phyloP scores from a whole-genome alignment of 2,113 vertebrate genomes.

The Syngnathus typhle region DNA sequence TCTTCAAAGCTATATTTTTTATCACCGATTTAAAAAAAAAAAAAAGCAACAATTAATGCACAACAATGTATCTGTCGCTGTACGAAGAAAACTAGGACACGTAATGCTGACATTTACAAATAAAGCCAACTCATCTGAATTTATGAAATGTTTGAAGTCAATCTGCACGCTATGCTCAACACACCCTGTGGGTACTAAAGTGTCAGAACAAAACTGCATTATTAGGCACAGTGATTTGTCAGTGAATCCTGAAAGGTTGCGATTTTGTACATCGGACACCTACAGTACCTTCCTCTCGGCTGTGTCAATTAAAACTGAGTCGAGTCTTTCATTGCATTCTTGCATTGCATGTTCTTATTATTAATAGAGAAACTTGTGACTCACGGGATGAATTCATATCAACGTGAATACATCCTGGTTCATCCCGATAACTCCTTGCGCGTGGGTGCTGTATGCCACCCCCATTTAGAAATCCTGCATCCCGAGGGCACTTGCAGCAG shows the following conservation, averaged over 20 bases:
- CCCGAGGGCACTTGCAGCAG: slow-evolving; percentile 3
- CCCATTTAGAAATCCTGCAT: neutral
- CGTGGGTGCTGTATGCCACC: neutral
- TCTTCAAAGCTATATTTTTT: neutral
- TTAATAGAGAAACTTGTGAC: neutral
- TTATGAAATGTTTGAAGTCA: neutral
- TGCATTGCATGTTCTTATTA: neutral
- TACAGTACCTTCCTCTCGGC: neutral
- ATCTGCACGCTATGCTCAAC: neutral
- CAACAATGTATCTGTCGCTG: neutral
- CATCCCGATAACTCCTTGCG: neutral
- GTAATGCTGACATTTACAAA: neutral
- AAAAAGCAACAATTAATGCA: neutral
- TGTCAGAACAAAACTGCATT: neutral
- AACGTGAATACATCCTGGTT: neutral
- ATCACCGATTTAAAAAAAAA: neutral
- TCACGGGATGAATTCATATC: neutral
- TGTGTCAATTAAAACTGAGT: neutral
- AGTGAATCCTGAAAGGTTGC: neutral
- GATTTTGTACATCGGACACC: neutral
- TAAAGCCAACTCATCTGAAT: neutral
- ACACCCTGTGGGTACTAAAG: neutral
- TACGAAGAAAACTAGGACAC: neutral
- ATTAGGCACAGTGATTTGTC: neutral
- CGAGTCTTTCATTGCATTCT: neutral